phyloP scores from a whole-genome alignment of 2,888 invertebrate genomes.

The Latrodectus elegans region DNA sequence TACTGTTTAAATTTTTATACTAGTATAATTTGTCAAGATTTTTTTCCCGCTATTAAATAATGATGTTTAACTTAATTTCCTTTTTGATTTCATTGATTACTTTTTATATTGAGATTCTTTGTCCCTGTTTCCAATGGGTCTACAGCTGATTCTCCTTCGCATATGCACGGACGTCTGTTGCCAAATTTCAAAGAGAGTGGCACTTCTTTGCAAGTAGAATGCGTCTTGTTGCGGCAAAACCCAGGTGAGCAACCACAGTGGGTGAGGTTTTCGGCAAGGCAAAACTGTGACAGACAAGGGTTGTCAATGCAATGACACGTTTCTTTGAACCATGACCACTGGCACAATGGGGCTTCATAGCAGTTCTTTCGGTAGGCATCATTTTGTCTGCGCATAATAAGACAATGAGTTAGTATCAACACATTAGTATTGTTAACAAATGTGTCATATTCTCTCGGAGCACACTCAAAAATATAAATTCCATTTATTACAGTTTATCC shows the following conservation, averaged over 20 bases:
- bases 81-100: no score
- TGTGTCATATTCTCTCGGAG: no score
- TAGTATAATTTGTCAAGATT: no score
- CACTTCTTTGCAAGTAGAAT: neutral
- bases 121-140: neutral
- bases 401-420: no score
- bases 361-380: neutral
- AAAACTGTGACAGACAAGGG: conserved; percentile 43
- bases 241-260: conserved; percentile 16
- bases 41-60: no score
- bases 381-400: neutral
- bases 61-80: no score
- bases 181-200: neutral
- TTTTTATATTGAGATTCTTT: no score
- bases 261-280: conserved; percentile 5
- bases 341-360: conserved; percentile 23
- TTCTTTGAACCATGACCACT: conserved; percentile 58
- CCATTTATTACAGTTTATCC: no score
- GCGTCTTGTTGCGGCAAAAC: conserved; percentile 11
- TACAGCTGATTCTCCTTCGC: conserved; percentile 11
- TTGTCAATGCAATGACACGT: neutral
- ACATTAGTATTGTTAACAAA: no score
- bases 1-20: no score
- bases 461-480: no score
- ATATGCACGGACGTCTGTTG: neutral